These are phyloP conservation scores for Parauchenoglanis punctatus DNA, from an alignment of 2,797 vertebrate genomes.

Conservation along the genomic window DNA sequence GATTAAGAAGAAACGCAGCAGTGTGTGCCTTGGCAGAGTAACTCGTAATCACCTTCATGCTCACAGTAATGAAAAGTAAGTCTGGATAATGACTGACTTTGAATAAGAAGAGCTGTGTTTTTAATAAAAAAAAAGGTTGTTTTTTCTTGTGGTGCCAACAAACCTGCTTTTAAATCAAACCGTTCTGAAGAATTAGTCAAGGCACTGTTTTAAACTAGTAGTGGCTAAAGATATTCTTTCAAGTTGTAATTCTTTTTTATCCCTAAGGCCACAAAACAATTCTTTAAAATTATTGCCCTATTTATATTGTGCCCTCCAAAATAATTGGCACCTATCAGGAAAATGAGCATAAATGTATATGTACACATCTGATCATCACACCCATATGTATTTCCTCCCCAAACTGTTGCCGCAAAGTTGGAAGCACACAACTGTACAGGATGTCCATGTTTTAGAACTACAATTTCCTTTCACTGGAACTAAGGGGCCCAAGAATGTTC, in stretches of 20 bases:
- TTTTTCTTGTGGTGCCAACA: background rate
- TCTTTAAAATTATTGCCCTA: background rate
- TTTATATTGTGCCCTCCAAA: background rate
- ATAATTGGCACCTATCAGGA: background rate
- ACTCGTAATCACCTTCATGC: conserved; percentile 32
- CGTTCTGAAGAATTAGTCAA: background rate
- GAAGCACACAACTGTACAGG: background rate
- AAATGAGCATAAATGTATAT: background rate
- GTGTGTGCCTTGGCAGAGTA: conserved; percentile 43
- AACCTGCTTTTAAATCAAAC: conserved; percentile 20
- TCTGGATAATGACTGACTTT: conserved; percentile 24
- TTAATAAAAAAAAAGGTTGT: background rate
- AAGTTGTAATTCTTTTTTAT: background rate
- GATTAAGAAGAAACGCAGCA: conserved; percentile 22
- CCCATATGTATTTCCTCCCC: background rate
- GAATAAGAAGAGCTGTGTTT: conserved; percentile 20
- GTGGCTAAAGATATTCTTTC: background rate
- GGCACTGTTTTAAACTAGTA: background rate
- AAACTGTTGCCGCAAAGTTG: background rate
- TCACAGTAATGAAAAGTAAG: conserved; percentile 37
- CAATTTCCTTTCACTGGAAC: background rate
- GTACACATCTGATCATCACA: background rate
- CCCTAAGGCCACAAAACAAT: background rate
- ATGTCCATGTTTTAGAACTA: background rate
- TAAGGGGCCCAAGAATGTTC: too few relatives aligned